A percentile compares a stretch with the other conserved stretches of the same genome.
Conservation (phyloP, 2,888 invertebrate genomes). For the Pediacus dermestoides region DNA sequence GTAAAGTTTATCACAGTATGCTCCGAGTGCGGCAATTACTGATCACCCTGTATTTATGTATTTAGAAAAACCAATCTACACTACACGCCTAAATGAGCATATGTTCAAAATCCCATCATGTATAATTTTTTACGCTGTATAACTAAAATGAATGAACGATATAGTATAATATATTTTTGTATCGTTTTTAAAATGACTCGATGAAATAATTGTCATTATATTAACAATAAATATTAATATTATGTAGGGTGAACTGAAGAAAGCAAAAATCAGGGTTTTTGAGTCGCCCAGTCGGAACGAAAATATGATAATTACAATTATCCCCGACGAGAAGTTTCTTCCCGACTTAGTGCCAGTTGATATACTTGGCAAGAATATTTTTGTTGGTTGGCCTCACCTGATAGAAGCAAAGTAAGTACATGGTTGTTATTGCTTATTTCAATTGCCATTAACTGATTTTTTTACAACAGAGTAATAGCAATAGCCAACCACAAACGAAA, state of each 20-base stretch:
- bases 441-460: background rate
- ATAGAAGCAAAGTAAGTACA: constrained; percentile 69
- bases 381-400: constrained; percentile 91
- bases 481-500: constrained; percentile 58
- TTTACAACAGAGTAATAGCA: constrained; percentile 59
- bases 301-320: constrained; percentile 75
- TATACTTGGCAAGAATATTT: constrained; percentile 69
- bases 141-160: too few relatives aligned
- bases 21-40: too few relatives aligned
- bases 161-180: too few relatives aligned
- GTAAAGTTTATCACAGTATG: too few relatives aligned
- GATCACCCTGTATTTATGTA: too few relatives aligned
- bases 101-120: too few relatives aligned
- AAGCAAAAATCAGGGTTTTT: constrained; percentile 81
- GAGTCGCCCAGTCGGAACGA: constrained; percentile 77
- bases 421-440: constrained; percentile 10
- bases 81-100: too few relatives aligned
- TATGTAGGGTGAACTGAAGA: constrained; percentile 53
- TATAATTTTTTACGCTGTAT: too few relatives aligned
- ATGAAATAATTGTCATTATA: too few relatives aligned
- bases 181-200: too few relatives aligned
- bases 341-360: constrained; percentile 45
- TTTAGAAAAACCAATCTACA: too few relatives aligned
- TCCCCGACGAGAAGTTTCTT: constrained; percentile 46
- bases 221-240: background rate